Conservation (phyloP, 2,113 vertebrate genomes). For the Nothocercus julius region DNA sequence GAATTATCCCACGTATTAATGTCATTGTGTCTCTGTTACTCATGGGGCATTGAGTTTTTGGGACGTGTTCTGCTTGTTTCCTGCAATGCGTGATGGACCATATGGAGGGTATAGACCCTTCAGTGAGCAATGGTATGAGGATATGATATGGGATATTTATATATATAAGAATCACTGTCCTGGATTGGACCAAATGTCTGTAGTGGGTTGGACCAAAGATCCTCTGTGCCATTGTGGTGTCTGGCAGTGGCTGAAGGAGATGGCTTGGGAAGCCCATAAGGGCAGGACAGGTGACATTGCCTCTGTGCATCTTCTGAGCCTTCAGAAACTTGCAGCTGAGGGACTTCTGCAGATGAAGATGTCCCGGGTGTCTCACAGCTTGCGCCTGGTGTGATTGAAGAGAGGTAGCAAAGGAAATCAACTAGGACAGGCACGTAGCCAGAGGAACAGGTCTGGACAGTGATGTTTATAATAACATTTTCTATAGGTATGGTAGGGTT, state of each 20-base stretch:
- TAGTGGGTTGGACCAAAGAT: not conserved
- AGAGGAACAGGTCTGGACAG: not conserved
- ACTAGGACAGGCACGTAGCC: not conserved
- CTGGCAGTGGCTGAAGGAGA: not conserved
- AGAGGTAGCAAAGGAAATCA: not conserved
- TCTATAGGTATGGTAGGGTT: not conserved
- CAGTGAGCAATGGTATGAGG: not conserved
- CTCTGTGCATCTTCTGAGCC: not conserved
- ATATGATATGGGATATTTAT: too few species aligned
- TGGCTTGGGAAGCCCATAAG: not conserved
- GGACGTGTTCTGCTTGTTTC: fast-evolving
- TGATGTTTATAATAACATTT: not conserved
- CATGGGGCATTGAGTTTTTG: not conserved
- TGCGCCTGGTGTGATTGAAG: not conserved
- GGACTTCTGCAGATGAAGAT: not conserved
- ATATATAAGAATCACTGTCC: fast-evolving
- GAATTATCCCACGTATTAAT: not conserved
- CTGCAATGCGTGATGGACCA: not conserved
- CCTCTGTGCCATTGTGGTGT: not conserved
- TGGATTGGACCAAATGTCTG: not conserved
- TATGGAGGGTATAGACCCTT: not conserved
- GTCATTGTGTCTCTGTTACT: not conserved
- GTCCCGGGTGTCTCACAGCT: not conserved
- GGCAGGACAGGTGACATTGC: not conserved
- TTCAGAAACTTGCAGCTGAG: not conserved